Percentiles rank a stretch among this genome's conserved stretches.
Evolutionary conservation across 2,797 vertebrate species (phyloP).

Genomic region (Scomberomorus guttatus): DNA sequence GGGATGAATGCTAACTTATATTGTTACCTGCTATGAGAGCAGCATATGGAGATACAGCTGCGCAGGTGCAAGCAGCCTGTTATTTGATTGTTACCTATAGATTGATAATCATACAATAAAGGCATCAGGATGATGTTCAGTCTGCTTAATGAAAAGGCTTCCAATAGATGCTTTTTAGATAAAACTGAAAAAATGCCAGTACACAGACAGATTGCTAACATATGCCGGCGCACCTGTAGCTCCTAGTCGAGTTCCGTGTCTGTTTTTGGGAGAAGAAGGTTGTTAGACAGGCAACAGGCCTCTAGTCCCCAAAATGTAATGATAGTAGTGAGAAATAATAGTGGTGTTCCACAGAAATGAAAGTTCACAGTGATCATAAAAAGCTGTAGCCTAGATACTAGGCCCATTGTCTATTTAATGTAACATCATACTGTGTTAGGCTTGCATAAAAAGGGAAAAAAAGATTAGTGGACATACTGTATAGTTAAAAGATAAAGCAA

Average conservation of each 20-base stretch:
- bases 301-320: conserved; percentile 15
- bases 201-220: conserved; percentile 80
- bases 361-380: background rate
- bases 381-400: background rate
- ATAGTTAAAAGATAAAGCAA: background rate
- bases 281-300: conserved; percentile 52
- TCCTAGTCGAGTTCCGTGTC: conserved; percentile 66
- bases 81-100: conserved; percentile 82
- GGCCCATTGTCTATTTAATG: background rate
- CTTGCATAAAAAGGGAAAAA: background rate
- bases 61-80: conserved; percentile 74
- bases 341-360: background rate
- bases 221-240: conserved; percentile 83
- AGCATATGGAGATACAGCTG: conserved; percentile 77
- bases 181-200: conserved; percentile 39
- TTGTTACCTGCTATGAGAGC: conserved; percentile 59
- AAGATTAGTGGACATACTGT: background rate
- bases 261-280: conserved; percentile 39
- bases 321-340: conserved; percentile 50
- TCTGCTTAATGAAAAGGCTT: conserved; percentile 57
- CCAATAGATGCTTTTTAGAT: conserved; percentile 70
- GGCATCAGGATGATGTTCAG: conserved; percentile 65
- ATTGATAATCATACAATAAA: conserved; percentile 81
- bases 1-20: conserved; percentile 64
- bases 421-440: background rate